Conservation (phyloP, 64 coral and sea anemone species). For the Stichodactyla mertensii region DNA sequence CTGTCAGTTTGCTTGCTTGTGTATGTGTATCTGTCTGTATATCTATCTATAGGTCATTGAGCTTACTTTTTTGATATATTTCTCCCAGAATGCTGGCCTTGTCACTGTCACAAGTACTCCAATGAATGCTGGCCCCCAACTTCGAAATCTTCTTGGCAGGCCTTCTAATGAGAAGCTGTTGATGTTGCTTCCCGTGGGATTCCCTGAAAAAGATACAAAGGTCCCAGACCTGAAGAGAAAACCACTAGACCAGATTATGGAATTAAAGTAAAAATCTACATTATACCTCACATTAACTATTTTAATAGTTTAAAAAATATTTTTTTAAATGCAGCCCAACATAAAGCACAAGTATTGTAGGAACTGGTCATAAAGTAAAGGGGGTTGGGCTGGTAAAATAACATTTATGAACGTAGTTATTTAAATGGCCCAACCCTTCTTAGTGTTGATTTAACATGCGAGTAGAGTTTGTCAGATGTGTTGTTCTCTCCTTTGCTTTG, state of each 20-base stretch:
- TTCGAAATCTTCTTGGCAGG: slow-evolving; percentile 66
- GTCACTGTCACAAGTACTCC: slow-evolving; percentile 91
- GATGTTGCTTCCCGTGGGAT: slow-evolving; percentile 76
- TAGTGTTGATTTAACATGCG: no score
- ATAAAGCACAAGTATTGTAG: no score
- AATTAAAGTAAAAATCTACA: slow-evolving; percentile 31
- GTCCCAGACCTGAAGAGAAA: slow-evolving; percentile 79
- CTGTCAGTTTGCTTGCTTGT: no score
- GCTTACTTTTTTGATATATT: not conserved
- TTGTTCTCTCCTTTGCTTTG: no score
- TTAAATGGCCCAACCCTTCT: no score
- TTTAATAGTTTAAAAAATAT: not conserved
- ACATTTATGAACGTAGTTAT: no score
- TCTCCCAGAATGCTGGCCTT: slow-evolving; percentile 77
- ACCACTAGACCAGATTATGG: slow-evolving; percentile 71
- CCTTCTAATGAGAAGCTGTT: slow-evolving; percentile 81
- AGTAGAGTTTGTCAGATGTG: no score
- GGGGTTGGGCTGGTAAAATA: no score
- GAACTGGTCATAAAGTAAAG: no score
- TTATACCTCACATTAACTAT: not conserved
- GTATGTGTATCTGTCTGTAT: not conserved
- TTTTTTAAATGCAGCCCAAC: no score
- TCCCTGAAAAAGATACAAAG: slow-evolving; percentile 55
- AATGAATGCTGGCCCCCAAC: slow-evolving; percentile 86
- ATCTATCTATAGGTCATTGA: not conserved